Percentiles rank a stretch among this genome's conserved stretches.
Conservation (phyloP, 1,140 invertebrate species). For the Cryptotermes secundus region DNA sequence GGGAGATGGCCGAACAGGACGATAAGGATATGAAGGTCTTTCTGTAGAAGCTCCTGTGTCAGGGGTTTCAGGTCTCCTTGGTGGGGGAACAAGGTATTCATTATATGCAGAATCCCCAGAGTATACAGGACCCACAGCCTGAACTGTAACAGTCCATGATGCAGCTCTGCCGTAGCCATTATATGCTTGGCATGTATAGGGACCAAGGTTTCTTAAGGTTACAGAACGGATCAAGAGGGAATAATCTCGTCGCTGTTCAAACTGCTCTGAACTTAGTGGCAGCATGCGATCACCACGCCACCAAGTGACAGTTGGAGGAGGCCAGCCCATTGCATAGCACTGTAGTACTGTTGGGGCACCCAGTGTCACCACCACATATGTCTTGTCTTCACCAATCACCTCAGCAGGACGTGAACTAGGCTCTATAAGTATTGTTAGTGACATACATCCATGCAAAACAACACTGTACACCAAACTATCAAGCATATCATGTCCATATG, state of each 20-base stretch:
- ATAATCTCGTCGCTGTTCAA: constrained; percentile 72
- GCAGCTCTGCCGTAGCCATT: constrained; percentile 76
- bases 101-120: constrained; percentile 43
- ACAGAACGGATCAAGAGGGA: constrained; percentile 72
- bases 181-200: constrained; percentile 86
- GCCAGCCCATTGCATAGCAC: constrained; percentile 82
- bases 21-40: constrained; percentile 32
- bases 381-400: constrained; percentile 59
- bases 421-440: constrained; percentile 43
- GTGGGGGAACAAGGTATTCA: constrained; percentile 45
- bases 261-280: constrained; percentile 66
- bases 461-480: background rate
- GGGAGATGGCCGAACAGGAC: constrained; percentile 38
- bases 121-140: constrained; percentile 64
- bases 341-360: constrained; percentile 68
- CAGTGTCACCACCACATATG: constrained; percentile 65
- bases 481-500: background rate
- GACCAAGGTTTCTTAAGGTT: constrained; percentile 67
- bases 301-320: constrained; percentile 79
- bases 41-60: constrained; percentile 38
- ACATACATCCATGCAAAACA: constrained; percentile 23
- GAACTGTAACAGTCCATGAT: constrained; percentile 70
- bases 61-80: constrained; percentile 38
- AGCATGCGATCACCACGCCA: constrained; percentile 76
- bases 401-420: constrained; percentile 49